Base-by-base conservation (phyloP, 2,797 vertebrate species). In the Epinephelus awoara region DNA sequence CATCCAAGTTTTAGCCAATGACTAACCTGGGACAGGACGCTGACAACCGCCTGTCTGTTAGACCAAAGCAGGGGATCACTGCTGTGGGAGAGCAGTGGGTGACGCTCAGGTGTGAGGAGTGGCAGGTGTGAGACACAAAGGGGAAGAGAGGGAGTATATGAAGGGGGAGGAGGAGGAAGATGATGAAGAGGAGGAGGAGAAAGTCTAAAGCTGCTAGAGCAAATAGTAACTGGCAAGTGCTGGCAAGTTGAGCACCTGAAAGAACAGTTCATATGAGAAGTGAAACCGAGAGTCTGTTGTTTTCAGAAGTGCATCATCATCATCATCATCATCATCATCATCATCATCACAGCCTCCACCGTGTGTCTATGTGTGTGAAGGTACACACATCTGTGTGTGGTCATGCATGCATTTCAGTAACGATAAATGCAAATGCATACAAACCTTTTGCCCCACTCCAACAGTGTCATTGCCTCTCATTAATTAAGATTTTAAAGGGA, bases 111-210 rank as follows among this genome's bases (percentile, higher is more conserved):
- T 72, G 75, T 68, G 72, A 79, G 52, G 34, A 44, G n/a, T 11
- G 15, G 18, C 10, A 74, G 65, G 87, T 85, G 82, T 79, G 77
- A 83, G 67, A 2, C 25, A 44, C 3, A 29, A 29, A 29, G n/a
- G 64, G 83, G 78, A 84, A 44, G 40, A 44, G 52, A 44, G 50
- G 17, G 49, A 40, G 17, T 44, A 76, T 34, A 51, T 65, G 47
- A 71, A 66, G 59, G 51, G 50, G 67, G 25, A 65, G 27, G 15
- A 34, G 25, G 34, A 29, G 18, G 19, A 19, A 15, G 15, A 71
- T 9, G 8, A 44, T 2, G 27, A 27, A 18, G 17, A 11, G 9
- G 29, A 18, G 44, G 38, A 56, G 56, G 63, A 49, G 55, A 2
- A 18, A 10, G 72, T 27, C 9, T 9, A 25, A 14, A 10, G 49